Evolutionary conservation across 2,888 invertebrate species (phyloP).

Genomic region (Euphydryas editha): DNA sequence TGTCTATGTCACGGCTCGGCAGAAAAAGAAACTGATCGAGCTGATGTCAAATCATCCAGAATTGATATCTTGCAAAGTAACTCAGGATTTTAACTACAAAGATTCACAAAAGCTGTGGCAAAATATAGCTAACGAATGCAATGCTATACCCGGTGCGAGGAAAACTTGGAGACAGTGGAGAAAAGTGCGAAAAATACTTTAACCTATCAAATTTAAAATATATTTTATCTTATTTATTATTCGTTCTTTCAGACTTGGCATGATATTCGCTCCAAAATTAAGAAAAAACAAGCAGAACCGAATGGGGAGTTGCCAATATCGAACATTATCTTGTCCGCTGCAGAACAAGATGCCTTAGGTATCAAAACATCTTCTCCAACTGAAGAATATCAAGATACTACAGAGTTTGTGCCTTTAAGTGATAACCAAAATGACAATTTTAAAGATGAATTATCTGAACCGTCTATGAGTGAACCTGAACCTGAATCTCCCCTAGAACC

Average conservation of each 20-base stretch:
- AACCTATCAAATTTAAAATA: background rate
- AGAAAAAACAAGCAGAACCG: constrained; percentile 57
- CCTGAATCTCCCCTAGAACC: constrained; percentile 60
- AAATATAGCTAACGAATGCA: constrained; percentile 68
- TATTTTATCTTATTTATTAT: constrained; percentile 1
- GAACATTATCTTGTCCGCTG: constrained; percentile 54
- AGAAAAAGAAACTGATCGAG: constrained; percentile 72
- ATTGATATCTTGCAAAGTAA: constrained; percentile 63
- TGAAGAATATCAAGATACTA: constrained; percentile 53
- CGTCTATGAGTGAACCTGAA: constrained; percentile 63
- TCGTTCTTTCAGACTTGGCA: constrained; percentile 71
- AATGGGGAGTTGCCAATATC: constrained; percentile 57
- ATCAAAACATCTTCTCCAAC: constrained; percentile 57
- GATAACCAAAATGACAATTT: constrained; percentile 52
- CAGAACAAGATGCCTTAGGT: constrained; percentile 65
- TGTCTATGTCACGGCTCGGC: constrained; percentile 62
- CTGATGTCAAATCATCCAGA: constrained; percentile 68
- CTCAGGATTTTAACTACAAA: constrained; percentile 62
- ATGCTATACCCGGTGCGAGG: constrained; percentile 68
- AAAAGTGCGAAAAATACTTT: constrained; percentile 56
- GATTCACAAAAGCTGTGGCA: constrained; percentile 71
- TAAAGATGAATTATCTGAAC: constrained; percentile 52
- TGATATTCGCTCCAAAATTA: constrained; percentile 68
- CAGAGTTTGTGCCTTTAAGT: constrained; percentile 59
- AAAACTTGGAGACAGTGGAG: constrained; percentile 78